Conservation (phyloP, 2,888 invertebrate genomes). For the Tenthredo distinguenda region DNA sequence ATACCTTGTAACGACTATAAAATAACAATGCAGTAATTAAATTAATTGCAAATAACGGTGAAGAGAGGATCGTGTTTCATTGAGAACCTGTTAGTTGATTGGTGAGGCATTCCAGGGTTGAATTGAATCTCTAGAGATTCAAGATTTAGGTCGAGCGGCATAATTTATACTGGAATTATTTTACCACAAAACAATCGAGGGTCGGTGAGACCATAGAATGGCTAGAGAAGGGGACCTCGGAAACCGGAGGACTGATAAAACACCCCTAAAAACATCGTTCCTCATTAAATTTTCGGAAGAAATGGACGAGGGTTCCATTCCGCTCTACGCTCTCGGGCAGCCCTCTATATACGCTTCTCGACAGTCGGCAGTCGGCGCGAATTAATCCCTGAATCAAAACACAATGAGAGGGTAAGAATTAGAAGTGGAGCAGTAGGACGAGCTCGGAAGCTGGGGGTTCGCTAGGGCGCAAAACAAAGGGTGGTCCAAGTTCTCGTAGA, state of each 20-base stretch:
- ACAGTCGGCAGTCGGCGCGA: constrained; percentile 35
- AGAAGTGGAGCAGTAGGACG: constrained; percentile 38
- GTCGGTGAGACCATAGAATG: constrained; percentile 39
- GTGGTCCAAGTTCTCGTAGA: constrained; percentile 38
- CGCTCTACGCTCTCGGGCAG: not conserved
- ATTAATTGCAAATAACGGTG: constrained; percentile 9
- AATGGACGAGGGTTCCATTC: constrained; percentile 46
- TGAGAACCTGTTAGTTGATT: constrained; percentile 47
- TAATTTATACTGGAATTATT: constrained; percentile 48
- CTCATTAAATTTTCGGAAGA: constrained; percentile 41
- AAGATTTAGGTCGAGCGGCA: constrained; percentile 33
- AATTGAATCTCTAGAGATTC: constrained; percentile 37
- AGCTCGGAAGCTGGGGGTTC: not conserved
- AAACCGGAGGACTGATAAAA: constrained; percentile 35
- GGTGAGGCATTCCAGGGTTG: constrained; percentile 38
- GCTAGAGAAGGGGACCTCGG: constrained; percentile 23
- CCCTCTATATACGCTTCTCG: not conserved
- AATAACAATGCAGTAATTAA: constrained; percentile 28
- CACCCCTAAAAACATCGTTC: constrained; percentile 43
- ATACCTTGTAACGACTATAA: constrained; percentile 1
- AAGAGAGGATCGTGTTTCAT: constrained; percentile 29
- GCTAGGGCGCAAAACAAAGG: constrained; percentile 45
- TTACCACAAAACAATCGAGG: constrained; percentile 50
- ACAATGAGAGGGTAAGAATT: constrained; percentile 48
- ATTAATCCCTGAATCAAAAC: constrained; percentile 51